Evolutionary conservation across 2,113 vertebrate species (phyloP).

Genomic region (Etheostoma cragini): DNA sequence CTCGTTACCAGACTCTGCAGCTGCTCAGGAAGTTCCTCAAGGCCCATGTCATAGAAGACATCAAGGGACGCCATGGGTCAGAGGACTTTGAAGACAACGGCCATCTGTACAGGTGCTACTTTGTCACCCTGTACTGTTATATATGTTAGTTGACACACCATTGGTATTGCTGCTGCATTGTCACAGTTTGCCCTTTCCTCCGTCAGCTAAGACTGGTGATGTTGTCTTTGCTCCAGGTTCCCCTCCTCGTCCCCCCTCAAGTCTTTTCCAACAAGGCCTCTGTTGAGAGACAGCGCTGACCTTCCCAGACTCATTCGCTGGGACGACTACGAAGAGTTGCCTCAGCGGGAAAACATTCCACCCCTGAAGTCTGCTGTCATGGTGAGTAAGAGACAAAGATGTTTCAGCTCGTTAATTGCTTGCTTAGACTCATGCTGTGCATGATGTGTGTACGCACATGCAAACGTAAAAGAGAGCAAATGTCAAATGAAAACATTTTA

Average conservation of each 20-base stretch:
- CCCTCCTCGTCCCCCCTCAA: slow-evolving; percentile 73
- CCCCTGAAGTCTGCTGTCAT: slow-evolving; percentile 63
- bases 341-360: slow-evolving; percentile 67
- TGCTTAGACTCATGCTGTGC: not conserved
- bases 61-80: slow-evolving; percentile 75
- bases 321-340: slow-evolving; percentile 80
- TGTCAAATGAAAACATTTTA: not conserved
- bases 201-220: not conserved
- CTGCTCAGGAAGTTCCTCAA: slow-evolving; percentile 78
- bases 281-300: slow-evolving; percentile 62
- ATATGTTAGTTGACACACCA: not conserved
- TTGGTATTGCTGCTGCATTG: not conserved
- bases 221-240: slow-evolving; percentile 61
- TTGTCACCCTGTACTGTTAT: not conserved
- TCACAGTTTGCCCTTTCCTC: not conserved
- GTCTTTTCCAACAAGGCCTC: slow-evolving; percentile 67
- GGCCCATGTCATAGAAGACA: slow-evolving; percentile 75
- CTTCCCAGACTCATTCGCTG: slow-evolving; percentile 80
- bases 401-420: not conserved
- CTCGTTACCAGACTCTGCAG: slow-evolving; percentile 76
- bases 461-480: not conserved
- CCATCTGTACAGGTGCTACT: slow-evolving; percentile 70
- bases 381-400: slow-evolving; percentile 55
- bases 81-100: slow-evolving; percentile 76
- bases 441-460: not conserved